Evolutionary conservation across 2,113 vertebrate genomes (phyloP).

Genomic region (Pelecanoides urinatrix): DNA sequence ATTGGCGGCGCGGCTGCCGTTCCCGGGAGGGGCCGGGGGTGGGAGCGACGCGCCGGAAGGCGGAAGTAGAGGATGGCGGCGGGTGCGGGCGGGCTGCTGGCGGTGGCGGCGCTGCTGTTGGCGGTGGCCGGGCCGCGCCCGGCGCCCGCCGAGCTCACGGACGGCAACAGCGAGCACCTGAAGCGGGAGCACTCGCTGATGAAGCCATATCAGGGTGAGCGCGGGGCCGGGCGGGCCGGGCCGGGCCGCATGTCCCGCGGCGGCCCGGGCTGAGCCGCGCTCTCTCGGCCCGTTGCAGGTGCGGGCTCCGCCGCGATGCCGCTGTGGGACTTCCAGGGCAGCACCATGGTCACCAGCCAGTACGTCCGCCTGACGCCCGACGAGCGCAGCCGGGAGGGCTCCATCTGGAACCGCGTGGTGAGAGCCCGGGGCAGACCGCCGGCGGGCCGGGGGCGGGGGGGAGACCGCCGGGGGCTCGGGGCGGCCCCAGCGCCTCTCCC

Average conservation of each 20-base stretch:
- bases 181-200: conserved; percentile 95
- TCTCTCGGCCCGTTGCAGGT: conserved; percentile 65
- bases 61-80: conserved; percentile 69
- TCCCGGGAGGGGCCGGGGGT: not conserved
- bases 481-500: not conserved
- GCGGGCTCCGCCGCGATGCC: conserved; percentile 89
- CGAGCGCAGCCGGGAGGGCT: conserved; percentile 93
- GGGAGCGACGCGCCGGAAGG: conserved; percentile 43
- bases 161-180: conserved; percentile 91
- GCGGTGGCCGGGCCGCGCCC: not conserved
- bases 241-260: not conserved
- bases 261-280: not conserved
- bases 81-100: conserved; percentile 35
- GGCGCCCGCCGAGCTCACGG: conserved; percentile 83
- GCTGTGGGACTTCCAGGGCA: conserved; percentile 95
- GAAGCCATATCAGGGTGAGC: conserved; percentile 94
- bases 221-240: not conserved
- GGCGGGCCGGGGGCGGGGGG: not conserved
- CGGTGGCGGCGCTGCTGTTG: conserved; percentile 48
- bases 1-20: not conserved
- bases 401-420: conserved; percentile 98
- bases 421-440: not conserved
- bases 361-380: conserved; percentile 95
- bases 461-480: not conserved
- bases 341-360: conserved; percentile 93